Conservation (phyloP, 2,797 vertebrate species). For the Linurgus olivaceus region DNA sequence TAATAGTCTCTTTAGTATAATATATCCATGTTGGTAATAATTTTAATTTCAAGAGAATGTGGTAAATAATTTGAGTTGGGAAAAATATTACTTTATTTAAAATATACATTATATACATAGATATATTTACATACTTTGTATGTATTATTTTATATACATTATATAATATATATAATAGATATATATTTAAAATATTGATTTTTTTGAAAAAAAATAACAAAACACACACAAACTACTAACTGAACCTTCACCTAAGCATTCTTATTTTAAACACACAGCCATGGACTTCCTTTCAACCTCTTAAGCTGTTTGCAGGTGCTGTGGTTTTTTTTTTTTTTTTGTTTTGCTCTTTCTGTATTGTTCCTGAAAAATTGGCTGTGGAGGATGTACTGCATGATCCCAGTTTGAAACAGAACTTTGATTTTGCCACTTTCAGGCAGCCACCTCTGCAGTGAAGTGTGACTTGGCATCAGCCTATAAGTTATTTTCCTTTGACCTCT, state of each 20-base stretch:
- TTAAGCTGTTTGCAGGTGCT: neutral
- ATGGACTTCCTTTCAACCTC: neutral
- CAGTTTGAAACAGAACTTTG: neutral
- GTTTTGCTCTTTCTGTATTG: neutral
- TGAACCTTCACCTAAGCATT: neutral
- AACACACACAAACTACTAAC: neutral
- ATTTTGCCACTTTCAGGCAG: neutral
- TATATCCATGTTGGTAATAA: fast-evolving
- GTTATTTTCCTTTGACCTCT: neutral
- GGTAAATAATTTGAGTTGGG: neutral
- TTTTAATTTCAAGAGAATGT: neutral
- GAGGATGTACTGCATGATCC: neutral
- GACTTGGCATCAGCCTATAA: neutral
- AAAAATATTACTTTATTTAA: neutral
- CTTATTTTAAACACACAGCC: neutral
- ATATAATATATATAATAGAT: too few species aligned
- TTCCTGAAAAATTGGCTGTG: neutral
- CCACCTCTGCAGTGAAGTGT: neutral
- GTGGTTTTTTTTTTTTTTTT: neutral
- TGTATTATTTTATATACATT: too few species aligned
- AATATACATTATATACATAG: neutral
- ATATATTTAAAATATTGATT: neutral
- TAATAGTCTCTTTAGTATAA: neutral
- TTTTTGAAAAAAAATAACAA: neutral
- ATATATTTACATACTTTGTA: too few species aligned